Evolutionary conservation across 2,113 vertebrate genomes (phyloP).

Genomic region (Sterna hirundo): DNA sequence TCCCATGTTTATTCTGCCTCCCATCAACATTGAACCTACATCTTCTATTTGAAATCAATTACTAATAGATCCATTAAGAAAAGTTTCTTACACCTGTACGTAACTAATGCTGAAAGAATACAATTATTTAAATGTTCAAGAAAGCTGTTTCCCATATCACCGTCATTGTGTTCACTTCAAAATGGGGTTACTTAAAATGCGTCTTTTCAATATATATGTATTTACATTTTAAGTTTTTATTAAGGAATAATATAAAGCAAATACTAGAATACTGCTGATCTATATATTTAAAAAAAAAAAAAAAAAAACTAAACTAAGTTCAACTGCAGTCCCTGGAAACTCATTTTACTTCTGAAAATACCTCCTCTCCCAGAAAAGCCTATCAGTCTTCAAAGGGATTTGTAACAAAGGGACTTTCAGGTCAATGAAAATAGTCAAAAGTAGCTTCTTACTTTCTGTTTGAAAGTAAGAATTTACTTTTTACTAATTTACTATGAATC

Average conservation of each 20-base stretch:
- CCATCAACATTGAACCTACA: neutral
- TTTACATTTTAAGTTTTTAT: neutral
- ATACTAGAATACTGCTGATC: neutral
- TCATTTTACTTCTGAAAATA: constrained; percentile 5
- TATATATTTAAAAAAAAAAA: neutral
- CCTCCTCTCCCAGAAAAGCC: neutral
- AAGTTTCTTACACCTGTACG: neutral
- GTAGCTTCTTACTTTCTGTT: neutral
- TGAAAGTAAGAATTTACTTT: neutral
- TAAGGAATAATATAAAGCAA: neutral
- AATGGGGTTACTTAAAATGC: neutral
- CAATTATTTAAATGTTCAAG: neutral
- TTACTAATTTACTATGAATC: constrained; percentile 15
- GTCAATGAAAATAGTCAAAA: neutral
- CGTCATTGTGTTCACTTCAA: neutral
- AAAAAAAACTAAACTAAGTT: neutral
- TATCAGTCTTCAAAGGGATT: neutral
- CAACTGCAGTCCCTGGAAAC: neutral
- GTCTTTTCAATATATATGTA: neutral
- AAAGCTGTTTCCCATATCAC: neutral
- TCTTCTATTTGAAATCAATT: neutral
- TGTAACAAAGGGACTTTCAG: neutral
- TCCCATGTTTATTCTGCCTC: neutral
- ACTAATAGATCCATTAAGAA: neutral
- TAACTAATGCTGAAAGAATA: neutral